Conservation (phyloP, 2,797 vertebrate genomes). For the Steatocranus sp. region DNA sequence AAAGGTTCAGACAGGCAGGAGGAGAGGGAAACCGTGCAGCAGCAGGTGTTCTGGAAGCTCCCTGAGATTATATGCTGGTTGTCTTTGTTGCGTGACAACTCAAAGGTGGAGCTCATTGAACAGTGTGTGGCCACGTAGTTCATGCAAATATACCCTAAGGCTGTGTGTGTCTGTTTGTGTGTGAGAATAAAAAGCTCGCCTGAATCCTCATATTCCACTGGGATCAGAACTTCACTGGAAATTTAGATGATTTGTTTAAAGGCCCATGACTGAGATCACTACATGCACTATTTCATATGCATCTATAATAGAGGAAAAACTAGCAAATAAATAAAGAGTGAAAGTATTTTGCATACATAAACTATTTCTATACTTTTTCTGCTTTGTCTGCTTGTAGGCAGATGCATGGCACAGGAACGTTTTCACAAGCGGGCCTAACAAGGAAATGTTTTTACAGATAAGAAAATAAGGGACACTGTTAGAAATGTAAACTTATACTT, state of each 20-base stretch:
- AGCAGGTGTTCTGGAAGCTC: conserved; percentile 21
- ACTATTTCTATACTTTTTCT: background rate
- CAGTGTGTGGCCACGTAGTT: conserved; percentile 18
- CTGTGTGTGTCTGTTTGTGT: background rate
- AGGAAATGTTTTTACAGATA: background rate
- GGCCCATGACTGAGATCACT: background rate
- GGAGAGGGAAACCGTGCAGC: background rate
- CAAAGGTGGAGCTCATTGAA: conserved; percentile 34
- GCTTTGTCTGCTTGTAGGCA: background rate
- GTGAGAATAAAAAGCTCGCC: background rate
- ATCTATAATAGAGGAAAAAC: background rate
- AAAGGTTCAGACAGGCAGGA: background rate
- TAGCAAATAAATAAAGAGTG: background rate
- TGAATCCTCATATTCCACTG: conserved; percentile 22
- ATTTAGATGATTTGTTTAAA: background rate
- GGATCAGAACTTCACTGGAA: background rate
- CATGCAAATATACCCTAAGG: conserved; percentile 47
- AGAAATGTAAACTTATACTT: background rate
- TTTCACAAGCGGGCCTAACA: background rate
- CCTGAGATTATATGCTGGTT: background rate
- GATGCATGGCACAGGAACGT: background rate
- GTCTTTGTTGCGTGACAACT: conserved; percentile 37
- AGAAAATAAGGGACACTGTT: background rate
- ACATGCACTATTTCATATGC: background rate
- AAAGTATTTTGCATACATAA: background rate